A percentile compares a stretch with the other conserved stretches of the same genome.
phyloP scores from a whole-genome alignment of 2,888 invertebrate genomes.

The Tupiocoris notatus region DNA sequence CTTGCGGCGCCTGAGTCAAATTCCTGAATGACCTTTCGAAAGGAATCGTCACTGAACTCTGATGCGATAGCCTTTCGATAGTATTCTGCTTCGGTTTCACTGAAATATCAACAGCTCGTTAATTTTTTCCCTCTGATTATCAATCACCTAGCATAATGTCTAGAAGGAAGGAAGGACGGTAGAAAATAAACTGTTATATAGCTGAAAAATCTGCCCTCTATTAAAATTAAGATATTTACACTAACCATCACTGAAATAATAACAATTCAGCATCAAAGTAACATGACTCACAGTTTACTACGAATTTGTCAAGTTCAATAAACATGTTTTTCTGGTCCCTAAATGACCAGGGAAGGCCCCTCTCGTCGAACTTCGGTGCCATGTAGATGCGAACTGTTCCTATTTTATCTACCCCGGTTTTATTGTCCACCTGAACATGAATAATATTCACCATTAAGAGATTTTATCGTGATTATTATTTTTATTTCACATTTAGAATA shows the following conservation, averaged over 20 bases:
- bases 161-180: too few relatives aligned
- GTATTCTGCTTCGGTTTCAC: conserved; percentile 45
- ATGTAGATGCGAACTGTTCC: conserved; percentile 71
- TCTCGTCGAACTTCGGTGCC: conserved; percentile 66
- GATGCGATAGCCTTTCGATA: conserved; percentile 58
- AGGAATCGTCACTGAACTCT: conserved; percentile 79
- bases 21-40: conserved; percentile 78
- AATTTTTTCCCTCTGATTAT: too few relatives aligned
- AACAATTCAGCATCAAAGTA: too few relatives aligned
- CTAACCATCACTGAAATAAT: too few relatives aligned
- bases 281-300: conserved; percentile 62
- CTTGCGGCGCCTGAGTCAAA: conserved; percentile 60
- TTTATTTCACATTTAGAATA: too few relatives aligned
- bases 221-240: too few relatives aligned
- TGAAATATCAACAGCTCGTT: conserved; percentile 34
- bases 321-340: conserved; percentile 65
- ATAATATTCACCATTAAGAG: too few relatives aligned
- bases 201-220: too few relatives aligned
- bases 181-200: too few relatives aligned
- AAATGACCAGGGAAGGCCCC: conserved; percentile 64
- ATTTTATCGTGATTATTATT: too few relatives aligned
- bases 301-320: conserved; percentile 73
- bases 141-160: too few relatives aligned
- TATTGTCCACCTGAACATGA: conserved; percentile 50
- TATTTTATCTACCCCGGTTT: conserved; percentile 49